Evolutionary conservation across 2,888 invertebrate genomes (phyloP), one percentile per base, ranked within the genome.

Genomic region (Rosalia funebris): DNA sequence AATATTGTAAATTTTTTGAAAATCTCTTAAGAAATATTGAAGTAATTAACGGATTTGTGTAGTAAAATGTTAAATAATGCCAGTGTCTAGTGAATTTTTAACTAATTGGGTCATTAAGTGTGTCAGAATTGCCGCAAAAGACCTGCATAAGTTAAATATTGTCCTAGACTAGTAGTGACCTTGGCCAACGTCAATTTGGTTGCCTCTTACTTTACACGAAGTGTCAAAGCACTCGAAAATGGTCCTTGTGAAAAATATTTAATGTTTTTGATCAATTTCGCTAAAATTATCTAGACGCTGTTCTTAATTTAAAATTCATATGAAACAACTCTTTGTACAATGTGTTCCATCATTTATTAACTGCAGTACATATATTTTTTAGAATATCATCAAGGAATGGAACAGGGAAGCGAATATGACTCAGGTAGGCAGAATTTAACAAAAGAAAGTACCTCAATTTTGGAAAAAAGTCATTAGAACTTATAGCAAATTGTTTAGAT

Each of bases 311-410:
- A 44, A 37, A 37, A 44, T 37, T 9, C 12, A 31, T 11, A 31
- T 9, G 16, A 31, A 42, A 57, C 44, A 55, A 53, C 52, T 52
- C 42, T 50, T 48, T 17, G 17, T 37, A 19, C 14, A 9, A 14
- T 7, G 20, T 37, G 12, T 36, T 7, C n/a, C n/a, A 2, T 11
- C 9, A 31, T 31, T 5, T 41, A 39, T 31, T 52, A 31, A 52
- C 16, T 39, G 19, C 37, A 42, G 17, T 41, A 25, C 34, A 19
- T 55, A 45, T 60, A 46, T 65, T 63, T 86, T 86, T 68, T 86
- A 90, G 92, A 91, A 87, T 92, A 91, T 84, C 90, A 91, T 81
- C 87, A 86, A 83, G 89, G 89, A 77, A 91, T 92, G 91, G 92
- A 92, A 81, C 87, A 88, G 77, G 89, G 90, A 72, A 88, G 89